Conservation (phyloP, 2,113 vertebrate species). For the Clinocottus analis region DNA sequence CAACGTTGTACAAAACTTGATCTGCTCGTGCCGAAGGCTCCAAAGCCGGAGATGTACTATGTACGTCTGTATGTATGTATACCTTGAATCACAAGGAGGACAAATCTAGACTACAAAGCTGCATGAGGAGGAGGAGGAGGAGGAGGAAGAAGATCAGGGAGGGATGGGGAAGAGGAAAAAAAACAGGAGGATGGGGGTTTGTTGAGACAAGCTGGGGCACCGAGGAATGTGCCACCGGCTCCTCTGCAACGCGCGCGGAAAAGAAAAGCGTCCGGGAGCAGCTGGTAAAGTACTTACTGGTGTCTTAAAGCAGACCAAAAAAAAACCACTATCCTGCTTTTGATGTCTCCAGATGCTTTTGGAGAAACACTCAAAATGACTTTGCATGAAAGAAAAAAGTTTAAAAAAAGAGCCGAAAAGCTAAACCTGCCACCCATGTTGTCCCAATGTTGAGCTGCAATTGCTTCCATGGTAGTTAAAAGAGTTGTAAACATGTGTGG, state of each 20-base stretch:
- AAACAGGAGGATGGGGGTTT: background rate
- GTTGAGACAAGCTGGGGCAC: constrained; percentile 41
- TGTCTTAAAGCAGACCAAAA: constrained; percentile 29
- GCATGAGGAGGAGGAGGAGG: constrained; percentile 16
- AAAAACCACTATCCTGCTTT: background rate
- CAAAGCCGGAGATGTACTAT: too few relatives aligned
- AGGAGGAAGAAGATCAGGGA: background rate
- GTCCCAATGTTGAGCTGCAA: background rate
- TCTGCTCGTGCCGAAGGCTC: constrained; percentile 7
- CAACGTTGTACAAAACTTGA: background rate
- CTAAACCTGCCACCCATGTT: background rate
- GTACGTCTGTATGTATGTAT: too few relatives aligned
- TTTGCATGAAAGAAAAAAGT: background rate
- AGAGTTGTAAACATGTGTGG: background rate
- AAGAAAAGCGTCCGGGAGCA: constrained; percentile 41
- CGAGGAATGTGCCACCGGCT: constrained; percentile 53
- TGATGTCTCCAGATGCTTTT: constrained; percentile 4
- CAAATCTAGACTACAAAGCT: constrained; percentile 35
- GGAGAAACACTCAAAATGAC: background rate
- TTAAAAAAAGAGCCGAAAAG: background rate
- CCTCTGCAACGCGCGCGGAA: constrained; percentile 7
- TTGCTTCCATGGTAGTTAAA: background rate
- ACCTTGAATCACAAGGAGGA: constrained; percentile 38
- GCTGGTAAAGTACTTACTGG: constrained; percentile 35
- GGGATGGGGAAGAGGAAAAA: constrained; percentile 2